These are phyloP conservation scores for Papilio elwesi DNA, from an alignment of 2,888 invertebrate genomes.

Conservation along the genomic window DNA sequence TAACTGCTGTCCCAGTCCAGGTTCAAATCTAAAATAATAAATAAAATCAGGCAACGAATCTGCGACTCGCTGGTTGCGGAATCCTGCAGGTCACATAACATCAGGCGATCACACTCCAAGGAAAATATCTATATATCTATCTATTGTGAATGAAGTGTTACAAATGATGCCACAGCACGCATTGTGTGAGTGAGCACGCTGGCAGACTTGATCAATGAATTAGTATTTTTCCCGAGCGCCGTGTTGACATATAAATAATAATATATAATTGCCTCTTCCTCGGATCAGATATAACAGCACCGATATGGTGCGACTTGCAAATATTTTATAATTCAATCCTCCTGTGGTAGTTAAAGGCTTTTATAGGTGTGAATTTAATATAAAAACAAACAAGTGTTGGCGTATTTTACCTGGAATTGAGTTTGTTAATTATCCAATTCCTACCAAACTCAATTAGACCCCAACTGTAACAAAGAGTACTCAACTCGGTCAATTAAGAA, in stretches of 20 bases:
- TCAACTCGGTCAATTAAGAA: no score
- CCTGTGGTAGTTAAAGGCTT: no score
- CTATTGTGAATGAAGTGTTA: background rate
- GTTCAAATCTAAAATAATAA: background rate
- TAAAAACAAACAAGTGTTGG: no score
- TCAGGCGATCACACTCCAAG: no score
- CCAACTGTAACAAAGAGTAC: no score
- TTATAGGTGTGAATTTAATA: no score
- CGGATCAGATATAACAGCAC: background rate
- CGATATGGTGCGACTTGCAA: background rate
- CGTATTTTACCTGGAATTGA: no score
- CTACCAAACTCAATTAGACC: no score
- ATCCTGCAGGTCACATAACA: no score
- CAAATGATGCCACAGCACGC: background rate
- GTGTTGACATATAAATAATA: background rate
- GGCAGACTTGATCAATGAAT: background rate
- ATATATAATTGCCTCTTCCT: slow-evolving; percentile 3
- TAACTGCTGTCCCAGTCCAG: background rate
- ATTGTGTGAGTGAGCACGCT: background rate
- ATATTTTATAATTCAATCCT: background rate
- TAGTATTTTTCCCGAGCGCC: background rate
- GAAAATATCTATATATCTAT: background rate
- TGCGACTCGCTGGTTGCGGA: no score
- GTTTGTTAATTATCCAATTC: no score
- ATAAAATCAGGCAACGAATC: no score